Conservation (phyloP, 1,140 invertebrate genomes). For the Zelostemma sp. region DNA sequence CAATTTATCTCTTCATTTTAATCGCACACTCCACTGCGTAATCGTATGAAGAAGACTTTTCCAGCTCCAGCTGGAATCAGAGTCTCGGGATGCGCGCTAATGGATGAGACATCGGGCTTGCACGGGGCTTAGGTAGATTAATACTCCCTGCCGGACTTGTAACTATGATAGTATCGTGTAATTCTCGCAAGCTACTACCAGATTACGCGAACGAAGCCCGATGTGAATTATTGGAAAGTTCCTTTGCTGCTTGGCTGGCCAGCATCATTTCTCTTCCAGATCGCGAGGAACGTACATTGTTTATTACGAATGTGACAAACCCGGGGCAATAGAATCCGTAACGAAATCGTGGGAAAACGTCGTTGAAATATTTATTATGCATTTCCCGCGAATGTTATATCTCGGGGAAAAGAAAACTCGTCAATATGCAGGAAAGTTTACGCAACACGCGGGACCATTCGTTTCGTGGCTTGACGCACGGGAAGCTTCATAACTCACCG, state of each 20-base stretch:
- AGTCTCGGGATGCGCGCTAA: constrained; percentile 2
- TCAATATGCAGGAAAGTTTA: no score
- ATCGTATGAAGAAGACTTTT: constrained; percentile 12
- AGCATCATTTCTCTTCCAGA: no score
- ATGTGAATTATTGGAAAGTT: constrained; percentile 3
- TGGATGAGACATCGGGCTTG: constrained; percentile 2
- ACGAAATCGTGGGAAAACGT: no score
- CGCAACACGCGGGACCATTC: neutral
- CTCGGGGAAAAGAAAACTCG: no score
- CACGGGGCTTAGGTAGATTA: constrained; percentile 6
- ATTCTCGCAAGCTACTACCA: constrained; percentile 9
- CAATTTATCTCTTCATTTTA: constrained; percentile 14
- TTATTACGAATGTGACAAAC: no score
- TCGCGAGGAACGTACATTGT: no score
- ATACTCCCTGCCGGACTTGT: constrained; percentile 2
- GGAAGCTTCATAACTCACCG: constrained; percentile 3
- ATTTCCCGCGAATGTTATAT: no score
- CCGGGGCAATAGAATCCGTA: no score
- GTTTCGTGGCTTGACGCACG: constrained; percentile 1
- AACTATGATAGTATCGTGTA: constrained; percentile 11
- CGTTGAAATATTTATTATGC: no score
- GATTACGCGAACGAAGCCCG: constrained; percentile 4
- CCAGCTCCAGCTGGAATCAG: neutral
- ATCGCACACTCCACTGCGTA: constrained; percentile 3
- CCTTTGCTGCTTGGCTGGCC: no score